A percentile compares a stretch with the other conserved stretches of the same genome.
Evolutionary conservation across 2,888 invertebrate genomes (phyloP).

Genomic region (Philonicus albiceps): DNA sequence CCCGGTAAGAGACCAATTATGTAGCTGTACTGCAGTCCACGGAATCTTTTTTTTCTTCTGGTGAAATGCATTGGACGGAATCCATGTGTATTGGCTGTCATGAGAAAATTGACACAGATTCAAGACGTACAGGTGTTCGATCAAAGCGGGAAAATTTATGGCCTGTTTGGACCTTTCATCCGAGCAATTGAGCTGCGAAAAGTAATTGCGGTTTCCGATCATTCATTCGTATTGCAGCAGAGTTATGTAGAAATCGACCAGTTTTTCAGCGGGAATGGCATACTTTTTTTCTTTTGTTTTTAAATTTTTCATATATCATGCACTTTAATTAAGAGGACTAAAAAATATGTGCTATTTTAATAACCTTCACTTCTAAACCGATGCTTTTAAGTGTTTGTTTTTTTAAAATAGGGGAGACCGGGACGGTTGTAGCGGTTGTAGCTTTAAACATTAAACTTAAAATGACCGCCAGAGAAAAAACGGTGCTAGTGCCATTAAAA

Average conservation of each 20-base stretch:
- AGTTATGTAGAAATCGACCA: neutral
- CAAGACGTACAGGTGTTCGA: neutral
- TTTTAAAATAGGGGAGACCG: no score
- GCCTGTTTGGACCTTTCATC: neutral
- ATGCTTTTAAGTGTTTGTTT: neutral
- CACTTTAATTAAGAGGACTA: neutral
- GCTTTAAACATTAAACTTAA: no score
- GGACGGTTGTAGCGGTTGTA: no score
- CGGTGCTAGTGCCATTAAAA: no score
- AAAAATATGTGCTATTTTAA: neutral
- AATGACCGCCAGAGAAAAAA: no score
- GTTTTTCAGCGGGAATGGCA: neutral
- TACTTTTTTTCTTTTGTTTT: neutral
- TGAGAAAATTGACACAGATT: slow-evolving; percentile 30
- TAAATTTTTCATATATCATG: neutral
- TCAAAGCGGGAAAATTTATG: neutral
- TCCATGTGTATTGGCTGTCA: neutral
- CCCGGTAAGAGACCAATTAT: neutral
- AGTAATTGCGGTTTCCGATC: neutral
- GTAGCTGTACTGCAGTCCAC: neutral
- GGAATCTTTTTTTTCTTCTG: neutral
- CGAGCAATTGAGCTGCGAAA: neutral
- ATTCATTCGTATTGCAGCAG: neutral
- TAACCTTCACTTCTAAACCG: neutral
- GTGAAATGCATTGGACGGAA: neutral